A percentile compares a stretch with the other conserved stretches of the same genome.
Conservation (phyloP, 2,888 invertebrate genomes). For the Axea sp. region DNA sequence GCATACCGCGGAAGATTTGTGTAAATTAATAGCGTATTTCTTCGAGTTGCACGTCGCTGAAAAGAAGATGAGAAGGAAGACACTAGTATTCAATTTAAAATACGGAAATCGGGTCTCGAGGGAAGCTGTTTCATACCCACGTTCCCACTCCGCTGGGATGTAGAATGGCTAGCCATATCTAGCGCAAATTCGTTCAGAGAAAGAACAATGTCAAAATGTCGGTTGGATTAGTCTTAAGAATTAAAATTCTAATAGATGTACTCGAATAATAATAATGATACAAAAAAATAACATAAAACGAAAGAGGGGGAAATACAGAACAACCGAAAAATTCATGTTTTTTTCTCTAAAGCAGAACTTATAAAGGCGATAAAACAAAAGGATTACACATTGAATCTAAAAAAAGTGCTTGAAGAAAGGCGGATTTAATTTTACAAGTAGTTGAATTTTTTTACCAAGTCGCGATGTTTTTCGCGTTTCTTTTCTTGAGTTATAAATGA, state of each 20-base stretch:
- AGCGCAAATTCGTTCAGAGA: constrained; percentile 7
- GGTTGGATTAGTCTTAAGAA: constrained; percentile 27
- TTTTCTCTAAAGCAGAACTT: too few relatives aligned
- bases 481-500: constrained; percentile 6
- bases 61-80: constrained; percentile 34
- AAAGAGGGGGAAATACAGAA: too few relatives aligned
- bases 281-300: too few relatives aligned
- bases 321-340: too few relatives aligned
- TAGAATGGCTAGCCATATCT: constrained; percentile 39
- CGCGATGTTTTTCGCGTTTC: not conserved
- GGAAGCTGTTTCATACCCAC: constrained; percentile 27
- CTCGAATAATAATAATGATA: too few relatives aligned
- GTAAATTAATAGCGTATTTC: constrained; percentile 72
- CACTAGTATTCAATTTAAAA: constrained; percentile 59
- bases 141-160: constrained; percentile 11
- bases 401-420: too few relatives aligned
- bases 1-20: constrained; percentile 73
- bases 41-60: constrained; percentile 20
- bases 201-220: constrained; percentile 5
- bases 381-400: too few relatives aligned
- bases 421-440: too few relatives aligned
- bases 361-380: too few relatives aligned
- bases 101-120: constrained; percentile 31
- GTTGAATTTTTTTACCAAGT: too few relatives aligned
- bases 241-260: constrained; percentile 22